Conservation (phyloP, 2,113 vertebrate genomes). For the Aptenodytes forsteri region DNA sequence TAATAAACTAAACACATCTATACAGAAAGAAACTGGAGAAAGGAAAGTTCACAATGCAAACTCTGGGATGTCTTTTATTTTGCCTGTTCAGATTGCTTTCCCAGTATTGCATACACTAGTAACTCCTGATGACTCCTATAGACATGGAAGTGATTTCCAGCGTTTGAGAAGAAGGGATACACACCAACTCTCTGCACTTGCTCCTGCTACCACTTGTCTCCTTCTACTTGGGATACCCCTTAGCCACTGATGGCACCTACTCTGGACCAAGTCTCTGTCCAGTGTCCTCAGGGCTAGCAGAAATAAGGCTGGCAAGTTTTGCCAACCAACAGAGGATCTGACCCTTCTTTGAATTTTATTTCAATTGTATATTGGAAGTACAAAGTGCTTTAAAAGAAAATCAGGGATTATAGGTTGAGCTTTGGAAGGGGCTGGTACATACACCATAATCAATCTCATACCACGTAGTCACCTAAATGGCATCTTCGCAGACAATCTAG, state of each 20-base stretch:
- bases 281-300: background rate
- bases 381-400: background rate
- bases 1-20: slow-evolving; percentile 25
- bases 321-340: background rate
- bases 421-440: background rate
- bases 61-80: background rate
- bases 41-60: background rate
- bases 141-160: background rate
- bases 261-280: background rate
- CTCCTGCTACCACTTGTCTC: background rate
- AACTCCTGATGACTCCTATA: background rate
- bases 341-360: background rate
- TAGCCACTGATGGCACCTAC: background rate
- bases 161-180: background rate
- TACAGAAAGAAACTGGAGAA: background rate
- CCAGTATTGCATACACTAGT: background rate
- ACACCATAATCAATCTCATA: background rate
- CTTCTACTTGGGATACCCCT: background rate
- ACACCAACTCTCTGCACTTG: accelerated
- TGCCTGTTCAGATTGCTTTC: background rate
- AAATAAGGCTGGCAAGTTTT: background rate
- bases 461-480: accelerated
- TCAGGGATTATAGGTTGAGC: background rate
- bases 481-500: background rate
- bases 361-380: background rate